Evolutionary conservation across 1,140 invertebrate genomes (phyloP), one percentile per base, ranked within the genome.

Genomic region (Leptopilina clavipes): DNA sequence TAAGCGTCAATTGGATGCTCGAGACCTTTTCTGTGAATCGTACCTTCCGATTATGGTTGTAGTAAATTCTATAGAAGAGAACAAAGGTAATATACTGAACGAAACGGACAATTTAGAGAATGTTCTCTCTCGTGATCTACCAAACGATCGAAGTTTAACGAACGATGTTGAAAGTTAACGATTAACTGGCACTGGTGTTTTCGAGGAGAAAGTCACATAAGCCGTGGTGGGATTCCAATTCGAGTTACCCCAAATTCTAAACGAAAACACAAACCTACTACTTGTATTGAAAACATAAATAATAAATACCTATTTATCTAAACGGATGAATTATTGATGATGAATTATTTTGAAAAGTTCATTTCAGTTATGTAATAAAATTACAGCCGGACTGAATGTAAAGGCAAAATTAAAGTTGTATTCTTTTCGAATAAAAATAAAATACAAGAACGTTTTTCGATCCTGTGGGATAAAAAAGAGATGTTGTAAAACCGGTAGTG

Each of bases 121-220:
- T 65, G 59, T 37, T 65, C 59, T 65, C 59, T 65, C 59, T 65
- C 25, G 59, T 65, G 59, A 65, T 65, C 22, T 19, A 11, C 22
- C 59, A 65, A 65, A 65, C 59, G 59, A 65, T 65, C 59, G 59
- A 65, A 65, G 22, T 65, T 65, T 31, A 65, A 65, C 22, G 59
- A 65, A 65, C 59, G 59, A 65, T 65, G 59, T 22, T 65, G 22
- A 31, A 65, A 65, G 59, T 65, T 65, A 65, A 31, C 22, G 22
- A 65, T 31, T 65, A 31, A 65, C 22, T 25, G 25, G 59, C 59
- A 31, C n/a, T n/a, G n/a, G 10, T 37, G 14, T 65, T 31, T 7
- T 25, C 37, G 12, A 25, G 22, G n/a, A 65, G 59, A 31, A 65
- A 65, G 59, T 65, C 59, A 9, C 59, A 65, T 65, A 65, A 65